Evolutionary conservation across 53 echinoderm and acorn worm species (phyloP).

Genomic region (Paelopatides confundens): DNA sequence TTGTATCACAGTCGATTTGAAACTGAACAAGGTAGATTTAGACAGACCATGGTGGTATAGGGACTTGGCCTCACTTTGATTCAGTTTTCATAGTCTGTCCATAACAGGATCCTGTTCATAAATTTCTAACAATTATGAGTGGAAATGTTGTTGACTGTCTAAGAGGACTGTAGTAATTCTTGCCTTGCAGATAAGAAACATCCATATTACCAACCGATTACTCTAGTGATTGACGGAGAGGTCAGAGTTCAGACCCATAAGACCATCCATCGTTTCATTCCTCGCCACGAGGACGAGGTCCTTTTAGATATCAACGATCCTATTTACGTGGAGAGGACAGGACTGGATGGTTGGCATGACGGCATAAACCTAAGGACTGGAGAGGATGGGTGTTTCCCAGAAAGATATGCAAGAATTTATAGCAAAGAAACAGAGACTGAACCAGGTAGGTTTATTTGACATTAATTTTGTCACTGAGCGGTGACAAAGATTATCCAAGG

Average conservation of each 20-base stretch:
- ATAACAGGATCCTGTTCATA: neutral
- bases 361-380: conserved; percentile 95
- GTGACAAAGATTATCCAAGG: too few relatives aligned
- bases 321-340: conserved; percentile 83
- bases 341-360: conserved; percentile 94
- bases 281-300: conserved; percentile 93
- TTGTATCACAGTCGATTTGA: too few relatives aligned
- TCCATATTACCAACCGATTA: conserved; percentile 87
- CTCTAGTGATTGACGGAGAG: conserved; percentile 89
- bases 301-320: conserved; percentile 84
- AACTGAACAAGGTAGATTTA: too few relatives aligned
- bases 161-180: neutral
- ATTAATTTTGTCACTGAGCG: too few relatives aligned
- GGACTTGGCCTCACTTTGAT: too few relatives aligned
- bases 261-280: conserved; percentile 81
- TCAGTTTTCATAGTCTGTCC: too few relatives aligned
- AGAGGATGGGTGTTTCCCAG: conserved; percentile 93
- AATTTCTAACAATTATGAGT: too few relatives aligned
- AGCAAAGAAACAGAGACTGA: conserved; percentile 80
- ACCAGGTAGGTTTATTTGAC: conserved; percentile 70
- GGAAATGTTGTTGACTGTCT: neutral
- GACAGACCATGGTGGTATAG: too few relatives aligned
- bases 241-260: conserved; percentile 91
- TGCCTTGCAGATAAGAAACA: conserved; percentile 66
- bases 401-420: conserved; percentile 78